Evolutionary conservation across 2,113 vertebrate species (phyloP), one percentile per base, ranked within the genome.

Genomic region (Dicerorhinus sumatrensis): DNA sequence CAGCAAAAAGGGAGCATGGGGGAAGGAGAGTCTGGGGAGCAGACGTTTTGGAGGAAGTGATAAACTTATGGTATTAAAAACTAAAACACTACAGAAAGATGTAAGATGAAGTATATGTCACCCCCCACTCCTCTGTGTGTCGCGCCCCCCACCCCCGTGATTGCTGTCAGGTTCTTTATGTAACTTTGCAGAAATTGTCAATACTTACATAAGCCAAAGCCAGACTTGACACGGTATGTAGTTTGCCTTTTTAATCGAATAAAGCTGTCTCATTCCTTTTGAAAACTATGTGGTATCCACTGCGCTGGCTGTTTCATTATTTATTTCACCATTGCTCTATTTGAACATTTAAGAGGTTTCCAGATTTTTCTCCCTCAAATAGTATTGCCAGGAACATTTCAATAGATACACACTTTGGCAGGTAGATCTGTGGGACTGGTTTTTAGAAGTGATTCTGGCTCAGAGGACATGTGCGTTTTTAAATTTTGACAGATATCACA

Each of bases 31-130:
- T 75, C 51, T 60, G 51, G 67, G 18, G 62, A 92, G 75, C 90
- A 91, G 90, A 91, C 29, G 31, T 91, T 77, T 87, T 84, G 65
- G 88, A 75, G 88, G 70, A 96, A 91, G 77, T 96, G 88, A 94
- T 75, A 77, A 94, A 85, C 54, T 81, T 62, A 27, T 8, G 76
- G 67, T 63, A 62, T 89, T 86, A 46, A 36, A 81, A 88, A 85
- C 31, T 23, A 6, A 58, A 89, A n/a, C 25, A 10, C 65, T 31
- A 16, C 58, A 60, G 87, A 83, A 65, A 73, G 89, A 31, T 27
- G 5, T 10, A 56, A 69, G 42, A 63, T 14, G 18, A 54, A 70
- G 63, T 11, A 25, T 27, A n/a, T 27, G 29, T 31, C 77, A 82
- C 56, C 42, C 17, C 39, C 29, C 2, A 5, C 56, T 67, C 69